A percentile compares a stretch with the other conserved stretches of the same genome.
Evolutionary conservation across 2,888 invertebrate species (phyloP).

Genomic region (Sesia apiformis): DNA sequence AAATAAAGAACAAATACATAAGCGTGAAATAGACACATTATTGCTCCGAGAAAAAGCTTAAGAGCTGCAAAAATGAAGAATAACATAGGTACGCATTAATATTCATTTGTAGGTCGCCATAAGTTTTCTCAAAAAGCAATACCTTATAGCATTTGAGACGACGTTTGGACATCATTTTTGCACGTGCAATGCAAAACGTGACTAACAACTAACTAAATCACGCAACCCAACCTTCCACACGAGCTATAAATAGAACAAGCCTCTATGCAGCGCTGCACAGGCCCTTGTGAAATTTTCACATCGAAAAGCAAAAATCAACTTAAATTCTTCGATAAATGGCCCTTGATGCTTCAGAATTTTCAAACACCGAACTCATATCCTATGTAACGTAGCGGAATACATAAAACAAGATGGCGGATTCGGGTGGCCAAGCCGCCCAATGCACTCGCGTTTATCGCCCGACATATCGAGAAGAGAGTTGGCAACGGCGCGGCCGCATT

Average conservation of each 20-base stretch:
- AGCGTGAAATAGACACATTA: too few relatives aligned
- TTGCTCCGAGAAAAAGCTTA: too few relatives aligned
- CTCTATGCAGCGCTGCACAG: slow-evolving; percentile 8
- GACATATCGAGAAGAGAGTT: slow-evolving; percentile 42
- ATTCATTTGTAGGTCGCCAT: too few relatives aligned
- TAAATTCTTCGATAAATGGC: too few relatives aligned
- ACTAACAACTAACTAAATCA: slow-evolving; percentile 28
- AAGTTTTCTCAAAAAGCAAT: too few relatives aligned
- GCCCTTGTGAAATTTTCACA: neutral
- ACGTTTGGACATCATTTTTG: slow-evolving; percentile 4
- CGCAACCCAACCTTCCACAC: slow-evolving; percentile 28
- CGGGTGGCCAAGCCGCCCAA: slow-evolving; percentile 57
- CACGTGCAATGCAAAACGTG: slow-evolving; percentile 33
- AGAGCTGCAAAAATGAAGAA: too few relatives aligned
- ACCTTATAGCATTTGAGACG: too few relatives aligned
- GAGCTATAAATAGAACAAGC: slow-evolving; percentile 35
- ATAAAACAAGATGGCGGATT: slow-evolving; percentile 50
- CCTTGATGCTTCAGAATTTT: too few relatives aligned
- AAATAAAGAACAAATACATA: too few relatives aligned
- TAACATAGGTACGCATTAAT: too few relatives aligned
- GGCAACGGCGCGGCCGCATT: slow-evolving; percentile 56
- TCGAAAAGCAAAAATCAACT: too few relatives aligned
- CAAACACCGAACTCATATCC: neutral
- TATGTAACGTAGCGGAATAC: slow-evolving; percentile 13
- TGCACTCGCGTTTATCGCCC: slow-evolving; percentile 58